Conservation (phyloP, 2,888 invertebrate species). For the Drosophila fulvimacula region DNA sequence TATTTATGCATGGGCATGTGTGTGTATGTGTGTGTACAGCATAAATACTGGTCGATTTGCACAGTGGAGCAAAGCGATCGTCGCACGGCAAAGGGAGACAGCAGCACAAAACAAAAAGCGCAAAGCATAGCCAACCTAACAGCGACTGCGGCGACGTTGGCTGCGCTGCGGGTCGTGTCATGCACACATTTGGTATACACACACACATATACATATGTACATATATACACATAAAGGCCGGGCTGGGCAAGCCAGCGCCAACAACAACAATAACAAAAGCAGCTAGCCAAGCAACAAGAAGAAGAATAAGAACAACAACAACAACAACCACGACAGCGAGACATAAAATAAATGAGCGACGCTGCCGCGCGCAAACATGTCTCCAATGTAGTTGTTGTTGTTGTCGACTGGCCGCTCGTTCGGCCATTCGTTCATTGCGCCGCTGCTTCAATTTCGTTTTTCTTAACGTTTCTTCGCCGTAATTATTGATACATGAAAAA, state of each 20-base stretch:
- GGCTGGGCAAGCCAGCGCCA: conserved; percentile 43
- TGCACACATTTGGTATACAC: conserved; percentile 64
- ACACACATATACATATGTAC: too few relatives aligned
- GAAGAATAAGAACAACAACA: conserved; percentile 28
- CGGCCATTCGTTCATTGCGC: conserved; percentile 59
- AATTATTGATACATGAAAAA: conserved; percentile 72
- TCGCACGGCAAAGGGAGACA: conserved; percentile 6
- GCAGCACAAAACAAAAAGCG: conserved; percentile 35
- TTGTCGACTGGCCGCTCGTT: conserved; percentile 39
- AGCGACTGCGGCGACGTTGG: conserved; percentile 42
- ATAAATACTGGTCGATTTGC: conserved; percentile 16
- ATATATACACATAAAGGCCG: conserved; percentile 4
- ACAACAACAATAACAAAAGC: conserved; percentile 48
- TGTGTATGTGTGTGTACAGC: neutral
- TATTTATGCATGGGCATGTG: conserved; percentile 6
- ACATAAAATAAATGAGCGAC: conserved; percentile 78
- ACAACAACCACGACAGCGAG: conserved; percentile 56
- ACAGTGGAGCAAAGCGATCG: conserved; percentile 31
- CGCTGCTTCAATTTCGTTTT: conserved; percentile 61
- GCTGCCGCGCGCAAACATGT: conserved; percentile 75
- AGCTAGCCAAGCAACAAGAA: conserved; percentile 56
- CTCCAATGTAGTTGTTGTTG: conserved; percentile 60
- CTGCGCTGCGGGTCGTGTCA: conserved; percentile 71
- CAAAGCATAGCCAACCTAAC: conserved; percentile 43
- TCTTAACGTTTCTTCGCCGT: conserved; percentile 62